These are phyloP conservation scores for Dendropsophus ebraccatus DNA, from an alignment of 2,113 vertebrate species.

Conservation along the genomic window DNA sequence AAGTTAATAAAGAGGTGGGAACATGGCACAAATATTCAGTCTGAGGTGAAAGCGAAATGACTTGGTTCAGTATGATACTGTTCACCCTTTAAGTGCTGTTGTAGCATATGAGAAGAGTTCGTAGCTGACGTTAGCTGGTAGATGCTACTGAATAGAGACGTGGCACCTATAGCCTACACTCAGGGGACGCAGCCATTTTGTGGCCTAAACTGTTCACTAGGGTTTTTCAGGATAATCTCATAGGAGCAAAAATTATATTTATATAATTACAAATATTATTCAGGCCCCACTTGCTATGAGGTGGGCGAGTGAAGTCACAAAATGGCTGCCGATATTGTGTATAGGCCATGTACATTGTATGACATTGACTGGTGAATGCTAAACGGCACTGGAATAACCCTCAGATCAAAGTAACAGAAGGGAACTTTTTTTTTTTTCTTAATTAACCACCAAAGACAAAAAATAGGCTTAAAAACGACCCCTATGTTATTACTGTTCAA, in stretches of 20 bases:
- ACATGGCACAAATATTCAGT: conserved; percentile 29
- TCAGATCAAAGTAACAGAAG: not conserved
- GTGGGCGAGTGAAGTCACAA: not conserved
- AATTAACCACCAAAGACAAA: not conserved
- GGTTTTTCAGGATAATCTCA: not conserved
- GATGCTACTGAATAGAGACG: not conserved
- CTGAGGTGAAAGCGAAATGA: not conserved
- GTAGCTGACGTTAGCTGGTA: not conserved
- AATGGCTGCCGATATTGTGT: not conserved
- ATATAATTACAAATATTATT: not conserved
- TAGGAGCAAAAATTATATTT: not conserved
- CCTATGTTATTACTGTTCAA: not conserved
- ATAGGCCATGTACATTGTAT: not conserved
- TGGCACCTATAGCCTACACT: conserved; percentile 1
- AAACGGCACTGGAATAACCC: not conserved
- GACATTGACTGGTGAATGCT: not conserved
- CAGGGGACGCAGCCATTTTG: not conserved
- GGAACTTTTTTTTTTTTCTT: not conserved
- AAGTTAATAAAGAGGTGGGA: conserved; percentile 1
- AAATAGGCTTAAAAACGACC: not conserved
- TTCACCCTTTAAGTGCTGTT: not conserved
- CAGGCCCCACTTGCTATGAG: not conserved
- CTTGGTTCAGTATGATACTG: not conserved
- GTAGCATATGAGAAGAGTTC: not conserved
- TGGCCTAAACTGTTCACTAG: not conserved